These are phyloP conservation scores for Oxyteleia sp. DNA, from an alignment of 2,888 invertebrate genomes.

Conservation along the genomic window DNA sequence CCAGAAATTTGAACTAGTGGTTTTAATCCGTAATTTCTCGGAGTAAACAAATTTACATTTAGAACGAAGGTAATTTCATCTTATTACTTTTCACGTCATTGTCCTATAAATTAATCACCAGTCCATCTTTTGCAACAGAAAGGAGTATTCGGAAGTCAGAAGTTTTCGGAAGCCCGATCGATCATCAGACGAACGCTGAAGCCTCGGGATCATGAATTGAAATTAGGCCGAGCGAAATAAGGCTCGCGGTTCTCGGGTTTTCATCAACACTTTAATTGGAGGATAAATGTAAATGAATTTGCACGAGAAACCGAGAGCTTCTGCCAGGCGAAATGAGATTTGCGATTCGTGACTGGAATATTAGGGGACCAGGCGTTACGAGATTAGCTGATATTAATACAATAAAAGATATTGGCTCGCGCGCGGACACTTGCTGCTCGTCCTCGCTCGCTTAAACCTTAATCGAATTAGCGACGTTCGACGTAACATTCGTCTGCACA, in stretches of 20 bases:
- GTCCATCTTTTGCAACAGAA: constrained; percentile 2
- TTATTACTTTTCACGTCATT: too few relatives aligned
- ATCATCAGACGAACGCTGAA: constrained; percentile 12
- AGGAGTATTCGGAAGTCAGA: not conserved
- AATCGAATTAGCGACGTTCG: not conserved
- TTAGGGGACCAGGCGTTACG: not conserved
- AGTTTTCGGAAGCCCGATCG: constrained; percentile 17
- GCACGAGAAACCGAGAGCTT: constrained; percentile 21
- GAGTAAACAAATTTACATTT: too few relatives aligned
- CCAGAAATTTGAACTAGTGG: too few relatives aligned
- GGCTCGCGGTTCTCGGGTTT: constrained; percentile 36
- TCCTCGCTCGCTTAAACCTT: not conserved
- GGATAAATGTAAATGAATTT: constrained; percentile 59
- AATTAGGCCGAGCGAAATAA: constrained; percentile 50
- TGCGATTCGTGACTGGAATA: constrained; percentile 53
- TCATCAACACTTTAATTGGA: constrained; percentile 52
- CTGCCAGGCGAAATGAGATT: constrained; percentile 38
- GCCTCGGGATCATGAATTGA: constrained; percentile 6
- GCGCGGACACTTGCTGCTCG: not conserved
- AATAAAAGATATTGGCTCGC: constrained; percentile 13
- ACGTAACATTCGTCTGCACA: not conserved
- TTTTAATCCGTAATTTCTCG: too few relatives aligned
- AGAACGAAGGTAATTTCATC: too few relatives aligned
- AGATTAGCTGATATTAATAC: constrained; percentile 35
- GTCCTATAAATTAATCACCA: constrained; percentile 19